A percentile compares a stretch with the other conserved stretches of the same genome.
Conservation (phyloP, 2,888 invertebrate genomes). For the Ctenicera cuprea region DNA sequence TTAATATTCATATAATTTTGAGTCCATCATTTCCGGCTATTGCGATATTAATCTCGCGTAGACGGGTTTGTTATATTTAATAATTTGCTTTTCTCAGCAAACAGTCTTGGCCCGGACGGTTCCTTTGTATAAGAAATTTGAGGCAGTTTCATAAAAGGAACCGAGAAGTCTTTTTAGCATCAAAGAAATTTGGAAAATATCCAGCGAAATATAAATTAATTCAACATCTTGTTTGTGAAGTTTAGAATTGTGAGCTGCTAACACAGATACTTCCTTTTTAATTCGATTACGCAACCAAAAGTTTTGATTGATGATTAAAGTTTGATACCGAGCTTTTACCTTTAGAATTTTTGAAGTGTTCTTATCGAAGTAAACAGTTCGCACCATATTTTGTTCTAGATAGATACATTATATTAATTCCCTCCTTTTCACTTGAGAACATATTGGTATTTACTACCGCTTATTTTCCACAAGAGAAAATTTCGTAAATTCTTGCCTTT, state of each 20-base stretch:
- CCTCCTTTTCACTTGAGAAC: background rate
- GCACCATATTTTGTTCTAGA: conserved; percentile 3
- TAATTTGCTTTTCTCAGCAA: conserved; percentile 46
- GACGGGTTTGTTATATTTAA: conserved; percentile 50
- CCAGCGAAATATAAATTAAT: conserved; percentile 34
- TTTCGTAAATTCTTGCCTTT: too few species aligned
- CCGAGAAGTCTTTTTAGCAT: conserved; percentile 16
- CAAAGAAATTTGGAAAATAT: conserved; percentile 40
- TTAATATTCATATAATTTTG: conserved; percentile 47
- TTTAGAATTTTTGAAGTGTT: conserved; percentile 24
- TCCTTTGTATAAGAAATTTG: conserved; percentile 12
- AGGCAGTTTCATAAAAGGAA: conserved; percentile 1
- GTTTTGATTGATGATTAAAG: conserved; percentile 39
- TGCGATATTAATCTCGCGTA: conserved; percentile 47
- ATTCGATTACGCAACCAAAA: conserved; percentile 33
- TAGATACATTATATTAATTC: conserved; percentile 21
- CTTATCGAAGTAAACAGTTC: conserved; percentile 4
- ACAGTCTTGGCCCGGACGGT: conserved; percentile 21
- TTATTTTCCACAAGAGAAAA: too few species aligned
- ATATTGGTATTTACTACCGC: background rate
- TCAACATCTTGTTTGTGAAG: conserved; percentile 35
- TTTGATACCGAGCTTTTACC: conserved; percentile 21
- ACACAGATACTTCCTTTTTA: conserved; percentile 31
- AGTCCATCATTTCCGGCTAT: conserved; percentile 48
- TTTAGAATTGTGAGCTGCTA: conserved; percentile 28